Base-by-base conservation (phyloP, 2,888 invertebrate species). In the Rhodophaea formosa region DNA sequence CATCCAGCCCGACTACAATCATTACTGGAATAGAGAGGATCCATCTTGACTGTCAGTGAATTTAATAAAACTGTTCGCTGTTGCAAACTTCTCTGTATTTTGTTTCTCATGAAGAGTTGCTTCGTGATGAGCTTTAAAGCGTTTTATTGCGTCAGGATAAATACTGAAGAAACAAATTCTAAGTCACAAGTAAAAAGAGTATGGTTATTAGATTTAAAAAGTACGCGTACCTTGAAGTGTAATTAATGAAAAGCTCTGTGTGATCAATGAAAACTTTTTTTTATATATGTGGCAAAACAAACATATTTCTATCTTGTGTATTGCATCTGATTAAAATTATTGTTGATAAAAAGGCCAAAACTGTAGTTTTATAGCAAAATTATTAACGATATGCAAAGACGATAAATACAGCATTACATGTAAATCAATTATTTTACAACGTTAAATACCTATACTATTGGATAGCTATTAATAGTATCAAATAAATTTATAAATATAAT, bases 1-100 rank as follows among this genome's bases (percentile, higher is more conserved):
- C 47, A 49, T 49, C 47, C 30, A 49, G 30, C 47, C 3, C 51
- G 32, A 17, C 51, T 51, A 51, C 51, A 51, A 39, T 51, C 35
- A 51, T 51, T 51, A 51, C 51, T 35, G 16, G 51, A 15, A 51
- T 51, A 51, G 51, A 51, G 35, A 39, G 51, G 51, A 51, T 51
- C 35, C 51, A 51, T 51, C 51, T 51, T 51, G 35, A 51, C 51
- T 51, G 32, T 51, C 51, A 51, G 51, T 16, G 17, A 39, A 51
- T 51, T 51, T 51, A 51, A 51, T 35, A 51, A 51, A 51, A 35
- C 51, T 51, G 51, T 32, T 32, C 14, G 32, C 32, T 51, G 8
- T 35, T 35, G 35, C 35, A 35, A 12, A 17, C 0, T 15, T 32
- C 16, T 51, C 10, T 51, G 12, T 35, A 32, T 35, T 8, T 32